Percentiles rank a stretch among this genome's conserved stretches.
phyloP scores from a whole-genome alignment of 1,140 invertebrate species.

The Arion vulgaris region DNA sequence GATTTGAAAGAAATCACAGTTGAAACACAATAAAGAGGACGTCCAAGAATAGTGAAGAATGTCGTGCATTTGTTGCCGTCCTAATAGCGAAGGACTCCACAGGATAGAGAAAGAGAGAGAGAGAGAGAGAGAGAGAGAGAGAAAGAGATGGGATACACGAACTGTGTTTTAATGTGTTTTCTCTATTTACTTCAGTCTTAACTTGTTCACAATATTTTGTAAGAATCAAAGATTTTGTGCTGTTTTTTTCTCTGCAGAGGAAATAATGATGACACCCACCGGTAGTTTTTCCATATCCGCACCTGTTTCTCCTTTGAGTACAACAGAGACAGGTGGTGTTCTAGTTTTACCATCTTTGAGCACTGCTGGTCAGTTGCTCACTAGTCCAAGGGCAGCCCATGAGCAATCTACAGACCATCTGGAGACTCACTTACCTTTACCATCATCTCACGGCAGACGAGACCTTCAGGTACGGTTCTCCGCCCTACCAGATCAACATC shows the following conservation, averaged over 20 bases:
- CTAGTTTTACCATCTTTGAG: neutral
- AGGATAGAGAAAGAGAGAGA: too few relatives aligned
- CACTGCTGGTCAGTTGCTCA: neutral
- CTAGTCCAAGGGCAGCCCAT: neutral
- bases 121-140: too few relatives aligned
- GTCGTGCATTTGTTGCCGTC: too few relatives aligned
- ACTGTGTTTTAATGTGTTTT: too few relatives aligned
- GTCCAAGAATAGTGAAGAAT: too few relatives aligned
- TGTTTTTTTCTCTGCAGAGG: slow-evolving; percentile 30
- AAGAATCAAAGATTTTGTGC: too few relatives aligned
- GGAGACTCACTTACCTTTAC: slow-evolving; percentile 24
- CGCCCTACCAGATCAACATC: neutral
- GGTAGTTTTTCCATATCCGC: slow-evolving; percentile 7
- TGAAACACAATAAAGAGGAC: too few relatives aligned
- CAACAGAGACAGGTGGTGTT: neutral
- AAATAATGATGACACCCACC: slow-evolving; percentile 30
- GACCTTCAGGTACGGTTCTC: neutral
- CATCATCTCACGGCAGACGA: neutral
- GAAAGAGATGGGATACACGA: too few relatives aligned
- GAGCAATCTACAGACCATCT: slow-evolving; percentile 35
- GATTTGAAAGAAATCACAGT: too few relatives aligned
- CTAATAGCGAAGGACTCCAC: too few relatives aligned
- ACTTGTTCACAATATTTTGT: too few relatives aligned
- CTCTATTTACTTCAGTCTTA: too few relatives aligned
- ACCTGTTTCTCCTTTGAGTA: slow-evolving; percentile 18